These are phyloP conservation scores for Archegozetes longisetosus DNA, from an alignment of 1,140 invertebrate species.

Conservation along the genomic window DNA sequence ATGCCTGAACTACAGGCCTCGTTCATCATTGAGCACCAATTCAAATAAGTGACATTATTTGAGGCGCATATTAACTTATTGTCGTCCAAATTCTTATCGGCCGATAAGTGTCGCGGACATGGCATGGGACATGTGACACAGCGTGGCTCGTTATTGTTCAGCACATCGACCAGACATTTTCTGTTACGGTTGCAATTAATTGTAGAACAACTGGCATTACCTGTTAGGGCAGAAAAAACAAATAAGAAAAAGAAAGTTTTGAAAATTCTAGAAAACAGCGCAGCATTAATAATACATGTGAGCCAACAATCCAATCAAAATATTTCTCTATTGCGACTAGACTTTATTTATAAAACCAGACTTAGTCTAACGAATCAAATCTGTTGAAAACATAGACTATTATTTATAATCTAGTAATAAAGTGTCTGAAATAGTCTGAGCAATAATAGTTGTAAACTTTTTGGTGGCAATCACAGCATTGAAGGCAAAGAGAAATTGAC, in stretches of 20 bases:
- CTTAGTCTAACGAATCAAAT: no score
- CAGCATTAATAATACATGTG: background rate
- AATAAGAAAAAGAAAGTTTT: background rate
- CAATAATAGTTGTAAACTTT: background rate
- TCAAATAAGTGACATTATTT: slow-evolving; percentile 64
- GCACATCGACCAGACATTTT: background rate
- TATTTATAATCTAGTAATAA: no score
- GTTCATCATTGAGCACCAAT: slow-evolving; percentile 71
- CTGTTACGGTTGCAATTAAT: background rate
- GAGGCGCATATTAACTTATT: slow-evolving; percentile 46
- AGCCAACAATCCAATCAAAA: background rate
- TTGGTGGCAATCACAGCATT: background rate
- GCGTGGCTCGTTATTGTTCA: slow-evolving; percentile 44
- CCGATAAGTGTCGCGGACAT: slow-evolving; percentile 30
- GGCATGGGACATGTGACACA: slow-evolving; percentile 54
- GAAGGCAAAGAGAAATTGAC: background rate
- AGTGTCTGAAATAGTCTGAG: no score
- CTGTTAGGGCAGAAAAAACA: background rate
- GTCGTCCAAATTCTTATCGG: slow-evolving; percentile 19
- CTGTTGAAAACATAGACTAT: no score
- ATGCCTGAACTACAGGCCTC: slow-evolving; percentile 62
- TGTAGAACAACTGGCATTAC: background rate
- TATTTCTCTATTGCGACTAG: background rate
- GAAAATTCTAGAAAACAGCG: background rate
- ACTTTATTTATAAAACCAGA: background rate